A percentile compares a stretch with the other conserved stretches of the same genome.
These are phyloP conservation scores for Margarornis squamiger DNA, from an alignment of 2,797 vertebrate species.

Conservation along the genomic window DNA sequence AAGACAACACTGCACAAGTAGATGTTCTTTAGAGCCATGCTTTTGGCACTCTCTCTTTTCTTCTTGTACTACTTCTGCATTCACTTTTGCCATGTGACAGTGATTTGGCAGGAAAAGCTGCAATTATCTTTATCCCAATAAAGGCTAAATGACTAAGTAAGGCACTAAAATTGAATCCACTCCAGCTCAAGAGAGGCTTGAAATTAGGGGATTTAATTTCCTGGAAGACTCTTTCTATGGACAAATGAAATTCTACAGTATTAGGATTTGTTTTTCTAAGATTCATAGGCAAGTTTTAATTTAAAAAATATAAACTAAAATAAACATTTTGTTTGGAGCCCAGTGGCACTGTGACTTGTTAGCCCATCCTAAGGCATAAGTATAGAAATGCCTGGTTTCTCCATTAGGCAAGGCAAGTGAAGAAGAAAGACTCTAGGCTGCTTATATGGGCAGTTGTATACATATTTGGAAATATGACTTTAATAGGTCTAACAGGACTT, in stretches of 20 bases:
- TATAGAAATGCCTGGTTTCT: background rate
- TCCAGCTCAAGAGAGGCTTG: background rate
- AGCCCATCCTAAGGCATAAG: background rate
- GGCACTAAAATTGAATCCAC: background rate
- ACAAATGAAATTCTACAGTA: background rate
- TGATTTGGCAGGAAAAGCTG: background rate
- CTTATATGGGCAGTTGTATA: background rate
- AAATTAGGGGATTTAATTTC: background rate
- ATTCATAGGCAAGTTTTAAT: background rate
- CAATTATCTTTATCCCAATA: background rate
- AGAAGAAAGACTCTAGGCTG: background rate
- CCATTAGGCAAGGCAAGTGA: background rate
- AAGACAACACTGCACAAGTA: background rate
- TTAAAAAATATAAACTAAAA: background rate
- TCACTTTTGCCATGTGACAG: background rate
- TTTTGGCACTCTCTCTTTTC: background rate
- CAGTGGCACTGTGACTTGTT: background rate
- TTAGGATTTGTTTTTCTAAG: background rate
- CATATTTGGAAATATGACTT: background rate
- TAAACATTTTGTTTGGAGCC: background rate
- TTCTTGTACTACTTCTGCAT: background rate
- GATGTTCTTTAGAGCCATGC: background rate
- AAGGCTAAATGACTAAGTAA: background rate
- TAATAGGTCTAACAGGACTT: background rate
- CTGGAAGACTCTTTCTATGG: background rate